Evolutionary conservation across 2,888 invertebrate species (phyloP).

Genomic region (Dyspetes luteomarginatus): DNA sequence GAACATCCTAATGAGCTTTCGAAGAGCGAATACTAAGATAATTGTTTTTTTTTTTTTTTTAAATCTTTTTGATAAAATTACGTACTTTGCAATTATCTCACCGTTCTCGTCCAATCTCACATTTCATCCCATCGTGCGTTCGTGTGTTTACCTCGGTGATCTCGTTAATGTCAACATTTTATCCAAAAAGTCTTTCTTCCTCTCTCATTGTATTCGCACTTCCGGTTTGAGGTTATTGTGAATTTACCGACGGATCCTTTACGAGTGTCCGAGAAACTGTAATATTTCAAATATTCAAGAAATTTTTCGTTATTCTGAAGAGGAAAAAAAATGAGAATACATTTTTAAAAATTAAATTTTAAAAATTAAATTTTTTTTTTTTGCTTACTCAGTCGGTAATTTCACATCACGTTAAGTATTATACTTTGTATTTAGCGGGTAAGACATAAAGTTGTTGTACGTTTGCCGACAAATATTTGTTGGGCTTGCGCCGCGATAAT

Average conservation of each 20-base stretch:
- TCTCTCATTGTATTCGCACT: slow-evolving; percentile 8
- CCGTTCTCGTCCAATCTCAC: slow-evolving; percentile 44
- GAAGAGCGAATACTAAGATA: slow-evolving; percentile 37
- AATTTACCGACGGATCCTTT: background rate
- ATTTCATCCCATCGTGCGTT: slow-evolving; percentile 39
- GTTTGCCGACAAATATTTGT: slow-evolving; percentile 13
- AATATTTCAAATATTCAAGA: too few species aligned
- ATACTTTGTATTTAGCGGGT: slow-evolving; percentile 41
- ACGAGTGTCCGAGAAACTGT: too few species aligned
- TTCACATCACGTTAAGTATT: background rate
- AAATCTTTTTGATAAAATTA: background rate
- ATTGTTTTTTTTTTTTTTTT: slow-evolving; percentile 20
- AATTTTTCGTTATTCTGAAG: too few species aligned
- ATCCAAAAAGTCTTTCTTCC: background rate
- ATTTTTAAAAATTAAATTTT: too few species aligned
- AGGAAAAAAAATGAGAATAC: too few species aligned
- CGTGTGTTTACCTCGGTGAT: slow-evolving; percentile 21
- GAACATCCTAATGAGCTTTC: slow-evolving; percentile 83
- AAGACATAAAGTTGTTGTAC: slow-evolving; percentile 38
- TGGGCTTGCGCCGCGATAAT: slow-evolving; percentile 40
- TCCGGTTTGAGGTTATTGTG: slow-evolving; percentile 31
- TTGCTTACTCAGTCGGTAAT: background rate
- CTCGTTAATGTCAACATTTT: background rate
- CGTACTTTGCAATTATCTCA: slow-evolving; percentile 36
- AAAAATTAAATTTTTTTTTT: too few species aligned